phyloP scores from a whole-genome alignment of 2,797 vertebrate genomes.

The Pangasius djambal region DNA sequence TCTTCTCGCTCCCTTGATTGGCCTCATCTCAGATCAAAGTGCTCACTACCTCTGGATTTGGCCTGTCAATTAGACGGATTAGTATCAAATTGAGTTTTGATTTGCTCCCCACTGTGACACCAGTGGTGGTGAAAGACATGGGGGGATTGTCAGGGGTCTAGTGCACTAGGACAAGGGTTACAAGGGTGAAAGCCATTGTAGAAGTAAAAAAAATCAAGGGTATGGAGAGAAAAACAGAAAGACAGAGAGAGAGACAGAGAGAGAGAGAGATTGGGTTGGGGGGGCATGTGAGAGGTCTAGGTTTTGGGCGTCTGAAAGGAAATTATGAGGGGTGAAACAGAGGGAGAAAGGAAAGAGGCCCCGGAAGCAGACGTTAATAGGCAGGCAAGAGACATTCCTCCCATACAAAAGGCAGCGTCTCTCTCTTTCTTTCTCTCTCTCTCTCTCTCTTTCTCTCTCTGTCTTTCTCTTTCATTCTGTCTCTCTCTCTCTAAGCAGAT shows the following conservation, averaged over 20 bases:
- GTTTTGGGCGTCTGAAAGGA: not conserved
- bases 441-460: slow-evolving; percentile 38
- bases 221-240: no score
- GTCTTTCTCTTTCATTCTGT: slow-evolving; percentile 44
- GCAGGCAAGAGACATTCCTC: slow-evolving; percentile 58
- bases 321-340: slow-evolving; percentile 25
- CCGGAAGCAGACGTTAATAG: slow-evolving; percentile 67
- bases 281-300: not conserved
- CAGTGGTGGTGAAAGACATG: slow-evolving; percentile 13
- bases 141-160: not conserved
- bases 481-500: slow-evolving; percentile 42
- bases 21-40: slow-evolving; percentile 66
- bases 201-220: not conserved
- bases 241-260: not conserved
- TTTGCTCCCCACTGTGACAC: slow-evolving; percentile 59
- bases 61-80: slow-evolving; percentile 70
- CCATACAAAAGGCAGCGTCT: slow-evolving; percentile 60
- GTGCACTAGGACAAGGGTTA: slow-evolving; percentile 11
- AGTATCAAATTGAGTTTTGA: slow-evolving; percentile 72
- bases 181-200: not conserved
- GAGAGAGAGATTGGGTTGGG: not conserved
- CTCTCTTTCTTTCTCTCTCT: slow-evolving; percentile 45
- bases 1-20: not conserved
- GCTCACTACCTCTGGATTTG: slow-evolving; percentile 54
- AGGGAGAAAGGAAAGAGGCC: slow-evolving; percentile 48